phyloP scores from a whole-genome alignment of 1,140 invertebrate genomes.

The Hylaeus anthracinus region DNA sequence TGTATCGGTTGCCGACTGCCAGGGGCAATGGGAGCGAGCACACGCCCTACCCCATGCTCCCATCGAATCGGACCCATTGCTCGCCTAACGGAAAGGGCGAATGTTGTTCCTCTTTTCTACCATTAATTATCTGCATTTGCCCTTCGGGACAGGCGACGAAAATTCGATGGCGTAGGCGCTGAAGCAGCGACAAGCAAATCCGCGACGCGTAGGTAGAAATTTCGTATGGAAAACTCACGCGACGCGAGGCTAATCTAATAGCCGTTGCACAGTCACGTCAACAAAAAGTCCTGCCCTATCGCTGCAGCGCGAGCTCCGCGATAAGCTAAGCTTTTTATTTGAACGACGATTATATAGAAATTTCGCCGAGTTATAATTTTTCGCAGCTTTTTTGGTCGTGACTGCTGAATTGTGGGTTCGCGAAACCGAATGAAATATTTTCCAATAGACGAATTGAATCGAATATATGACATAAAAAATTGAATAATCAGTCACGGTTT shows the following conservation, averaged over 20 bases:
- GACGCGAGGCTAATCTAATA: not conserved
- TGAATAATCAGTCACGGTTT: not conserved
- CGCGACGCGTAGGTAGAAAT: not conserved
- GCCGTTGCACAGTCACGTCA: conserved; percentile 8
- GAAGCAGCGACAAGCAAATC: not conserved
- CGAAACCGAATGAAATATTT: not conserved
- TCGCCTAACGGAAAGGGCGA: too few species aligned
- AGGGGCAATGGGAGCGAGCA: too few species aligned
- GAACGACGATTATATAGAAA: not conserved
- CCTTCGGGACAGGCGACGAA: not conserved
- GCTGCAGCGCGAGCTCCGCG: not conserved
- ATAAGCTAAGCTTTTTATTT: conserved; percentile 12
- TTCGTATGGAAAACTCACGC: not conserved
- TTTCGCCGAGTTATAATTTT: conserved; percentile 9
- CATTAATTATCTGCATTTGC: too few species aligned
- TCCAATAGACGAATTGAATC: too few species aligned
- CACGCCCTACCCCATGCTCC: too few species aligned
- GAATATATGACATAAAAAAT: not conserved
- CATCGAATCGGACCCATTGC: too few species aligned
- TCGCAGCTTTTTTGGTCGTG: not conserved
- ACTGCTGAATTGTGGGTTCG: not conserved
- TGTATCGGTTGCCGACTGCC: too few species aligned
- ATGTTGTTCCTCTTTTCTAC: too few species aligned
- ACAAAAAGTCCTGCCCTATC: not conserved
- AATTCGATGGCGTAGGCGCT: not conserved